Evolutionary conservation across 1,140 invertebrate genomes (phyloP).

Genomic region (Stegodyphus dumicola): DNA sequence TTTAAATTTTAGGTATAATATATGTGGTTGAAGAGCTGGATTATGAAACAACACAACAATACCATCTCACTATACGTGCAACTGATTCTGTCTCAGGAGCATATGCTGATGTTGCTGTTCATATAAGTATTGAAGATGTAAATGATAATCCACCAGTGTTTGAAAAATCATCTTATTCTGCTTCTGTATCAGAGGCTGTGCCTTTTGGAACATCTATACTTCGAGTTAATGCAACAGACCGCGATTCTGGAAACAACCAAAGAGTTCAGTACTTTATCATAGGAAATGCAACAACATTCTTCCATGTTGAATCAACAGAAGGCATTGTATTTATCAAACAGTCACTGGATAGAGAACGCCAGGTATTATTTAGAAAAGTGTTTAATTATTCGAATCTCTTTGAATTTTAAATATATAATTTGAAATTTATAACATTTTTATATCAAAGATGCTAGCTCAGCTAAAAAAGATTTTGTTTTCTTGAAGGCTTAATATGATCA

Average conservation of each 20-base stretch:
- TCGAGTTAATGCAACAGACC: constrained; percentile 80
- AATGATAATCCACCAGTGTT: constrained; percentile 92
- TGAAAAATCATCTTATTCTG: constrained; percentile 82
- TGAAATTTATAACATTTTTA: no score
- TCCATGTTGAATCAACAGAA: constrained; percentile 61
- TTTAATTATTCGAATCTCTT: no score
- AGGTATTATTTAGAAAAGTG: constrained; percentile 65
- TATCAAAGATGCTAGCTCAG: no score
- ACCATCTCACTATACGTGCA: constrained; percentile 85
- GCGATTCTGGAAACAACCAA: constrained; percentile 76
- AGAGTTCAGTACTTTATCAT: constrained; percentile 60
- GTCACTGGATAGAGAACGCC: constrained; percentile 84
- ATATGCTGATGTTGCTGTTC: constrained; percentile 85
- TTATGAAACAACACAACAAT: constrained; percentile 82
- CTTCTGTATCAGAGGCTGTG: constrained; percentile 84
- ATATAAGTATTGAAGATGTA: constrained; percentile 84
- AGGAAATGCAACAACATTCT: constrained; percentile 54
- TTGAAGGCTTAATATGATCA: no score
- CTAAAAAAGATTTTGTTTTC: no score
- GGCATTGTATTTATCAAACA: constrained; percentile 80
- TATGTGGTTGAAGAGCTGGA: constrained; percentile 88
- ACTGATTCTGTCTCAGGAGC: constrained; percentile 87
- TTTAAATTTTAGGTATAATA: constrained; percentile 77
- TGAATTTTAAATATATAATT: no score
- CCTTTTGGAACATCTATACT: constrained; percentile 81